phyloP scores from a whole-genome alignment of 2,888 invertebrate genomes.

The Lysandra bellargus region DNA sequence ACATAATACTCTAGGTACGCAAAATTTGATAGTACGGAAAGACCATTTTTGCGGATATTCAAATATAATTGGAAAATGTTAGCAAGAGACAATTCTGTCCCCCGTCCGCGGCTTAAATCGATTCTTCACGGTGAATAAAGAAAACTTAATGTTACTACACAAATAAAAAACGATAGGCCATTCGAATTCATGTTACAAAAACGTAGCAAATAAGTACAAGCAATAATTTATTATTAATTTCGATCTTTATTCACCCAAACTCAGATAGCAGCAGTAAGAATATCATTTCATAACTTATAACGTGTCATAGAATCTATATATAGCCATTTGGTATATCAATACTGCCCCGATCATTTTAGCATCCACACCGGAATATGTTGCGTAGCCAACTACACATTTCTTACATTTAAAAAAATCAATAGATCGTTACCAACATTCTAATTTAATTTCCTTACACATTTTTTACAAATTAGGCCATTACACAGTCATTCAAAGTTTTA shows the following conservation, averaged over 20 bases:
- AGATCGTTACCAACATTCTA: background rate
- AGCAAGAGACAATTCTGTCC: too few relatives aligned
- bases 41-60: too few relatives aligned
- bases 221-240: constrained; percentile 10
- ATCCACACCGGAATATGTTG: constrained; percentile 31
- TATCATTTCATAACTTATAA: constrained; percentile 45
- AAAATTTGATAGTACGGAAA: background rate
- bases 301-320: constrained; percentile 58
- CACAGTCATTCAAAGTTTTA: background rate
- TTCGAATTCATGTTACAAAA: constrained; percentile 14
- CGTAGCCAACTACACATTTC: constrained; percentile 31
- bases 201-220: constrained; percentile 14
- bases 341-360: constrained; percentile 62
- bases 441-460: background rate
- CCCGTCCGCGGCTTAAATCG: constrained; percentile 1
- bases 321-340: constrained; percentile 74
- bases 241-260: constrained; percentile 29
- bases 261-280: constrained; percentile 21
- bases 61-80: too few relatives aligned
- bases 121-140: constrained; percentile 29
- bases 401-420: background rate
- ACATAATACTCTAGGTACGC: background rate
- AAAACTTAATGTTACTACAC: constrained; percentile 9
- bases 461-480: background rate
- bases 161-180: constrained; percentile 11